Evolutionary conservation across 2,113 vertebrate species (phyloP).

Genomic region (Lathamus discolor): DNA sequence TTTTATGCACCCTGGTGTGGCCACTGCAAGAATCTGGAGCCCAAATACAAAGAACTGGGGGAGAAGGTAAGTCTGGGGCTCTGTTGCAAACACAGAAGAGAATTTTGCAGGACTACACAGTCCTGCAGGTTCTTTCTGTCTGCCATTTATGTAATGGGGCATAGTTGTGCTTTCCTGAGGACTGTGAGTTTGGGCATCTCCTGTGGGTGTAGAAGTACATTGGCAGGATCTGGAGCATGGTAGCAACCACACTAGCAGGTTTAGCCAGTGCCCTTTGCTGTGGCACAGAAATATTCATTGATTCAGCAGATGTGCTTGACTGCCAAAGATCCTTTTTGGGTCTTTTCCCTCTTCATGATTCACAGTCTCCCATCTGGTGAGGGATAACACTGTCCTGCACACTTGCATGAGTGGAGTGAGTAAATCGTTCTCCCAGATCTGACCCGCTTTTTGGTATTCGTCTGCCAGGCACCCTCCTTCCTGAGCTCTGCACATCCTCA

Average conservation of each 20-base stretch:
- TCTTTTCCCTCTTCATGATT: neutral
- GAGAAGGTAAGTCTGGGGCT: conserved; percentile 84
- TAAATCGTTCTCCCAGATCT: neutral
- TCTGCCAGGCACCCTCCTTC: neutral
- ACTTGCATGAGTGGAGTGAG: neutral
- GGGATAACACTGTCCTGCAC: neutral
- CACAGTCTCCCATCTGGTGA: neutral
- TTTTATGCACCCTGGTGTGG: conserved; percentile 99
- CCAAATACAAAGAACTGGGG: conserved; percentile 93
- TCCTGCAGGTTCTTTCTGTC: neutral
- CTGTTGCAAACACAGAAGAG: neutral
- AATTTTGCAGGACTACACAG: neutral
- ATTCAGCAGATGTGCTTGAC: neutral
- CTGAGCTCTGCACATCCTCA: neutral
- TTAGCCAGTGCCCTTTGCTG: neutral
- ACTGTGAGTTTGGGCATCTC: neutral
- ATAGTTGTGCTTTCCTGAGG: neutral
- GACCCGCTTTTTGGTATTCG: neutral
- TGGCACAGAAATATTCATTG: neutral
- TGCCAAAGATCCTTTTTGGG: neutral
- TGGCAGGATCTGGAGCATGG: neutral
- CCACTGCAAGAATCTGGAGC: conserved; percentile 97
- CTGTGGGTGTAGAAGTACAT: fast-evolving
- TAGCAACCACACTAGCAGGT: neutral
- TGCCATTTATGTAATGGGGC: neutral